These are phyloP conservation scores for Caenorhabditis japonica DNA, from an alignment of 2,888 invertebrate species.

Conservation along the genomic window DNA sequence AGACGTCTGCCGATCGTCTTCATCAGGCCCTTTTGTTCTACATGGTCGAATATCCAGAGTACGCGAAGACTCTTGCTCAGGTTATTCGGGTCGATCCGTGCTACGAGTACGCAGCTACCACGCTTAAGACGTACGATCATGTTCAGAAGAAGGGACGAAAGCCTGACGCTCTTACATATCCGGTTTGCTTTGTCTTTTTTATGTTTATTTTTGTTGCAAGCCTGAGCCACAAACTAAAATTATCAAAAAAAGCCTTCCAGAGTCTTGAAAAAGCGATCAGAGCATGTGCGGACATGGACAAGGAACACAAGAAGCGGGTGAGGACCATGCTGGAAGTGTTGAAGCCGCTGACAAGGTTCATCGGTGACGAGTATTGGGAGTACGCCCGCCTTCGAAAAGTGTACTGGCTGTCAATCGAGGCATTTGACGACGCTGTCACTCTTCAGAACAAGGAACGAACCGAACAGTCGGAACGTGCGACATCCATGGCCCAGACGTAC, in stretches of 20 bases:
- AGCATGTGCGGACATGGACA: conserved; percentile 1
- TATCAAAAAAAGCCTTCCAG: conserved; percentile 2
- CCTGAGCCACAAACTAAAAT: no score
- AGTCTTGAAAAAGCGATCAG: conserved; percentile 19
- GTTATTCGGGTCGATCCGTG: conserved; percentile 5
- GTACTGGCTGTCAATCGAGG: conserved; percentile 35
- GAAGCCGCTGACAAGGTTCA: conserved; percentile 35
- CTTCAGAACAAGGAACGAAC: conserved; percentile 37
- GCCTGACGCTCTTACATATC: neutral
- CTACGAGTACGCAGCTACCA: conserved; percentile 12
- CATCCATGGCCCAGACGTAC: conserved; percentile 15
- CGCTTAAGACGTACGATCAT: conserved; percentile 19
- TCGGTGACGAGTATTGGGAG: conserved; percentile 49
- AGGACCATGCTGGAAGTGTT: conserved; percentile 28
- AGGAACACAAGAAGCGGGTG: conserved; percentile 18
- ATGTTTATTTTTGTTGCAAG: neutral
- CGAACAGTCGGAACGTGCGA: conserved; percentile 22
- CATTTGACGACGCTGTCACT: conserved; percentile 31
- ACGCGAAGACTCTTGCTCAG: neutral
- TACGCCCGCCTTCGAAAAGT: conserved; percentile 32
- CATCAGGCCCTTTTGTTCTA: conserved; percentile 34
- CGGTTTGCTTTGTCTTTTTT: neutral
- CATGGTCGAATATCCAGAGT: conserved; percentile 29
- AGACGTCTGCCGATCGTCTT: conserved; percentile 16
- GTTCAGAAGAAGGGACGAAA: conserved; percentile 36